phyloP scores from a whole-genome alignment of 2,797 vertebrate species.

The Gila robusta region DNA sequence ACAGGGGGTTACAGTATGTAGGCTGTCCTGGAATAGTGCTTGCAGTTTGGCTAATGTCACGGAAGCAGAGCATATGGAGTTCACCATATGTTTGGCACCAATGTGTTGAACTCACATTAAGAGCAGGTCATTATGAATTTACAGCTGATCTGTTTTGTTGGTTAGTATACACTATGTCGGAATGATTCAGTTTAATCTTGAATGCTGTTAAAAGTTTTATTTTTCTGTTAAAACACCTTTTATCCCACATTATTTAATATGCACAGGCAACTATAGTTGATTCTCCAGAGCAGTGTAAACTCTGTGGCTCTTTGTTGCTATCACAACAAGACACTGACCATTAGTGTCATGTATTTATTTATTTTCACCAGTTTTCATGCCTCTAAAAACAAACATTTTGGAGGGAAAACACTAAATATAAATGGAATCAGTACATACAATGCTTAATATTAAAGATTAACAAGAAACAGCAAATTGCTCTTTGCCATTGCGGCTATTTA shows the following conservation, averaged over 20 bases:
- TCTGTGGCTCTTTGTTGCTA: neutral
- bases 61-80: slow-evolving; percentile 46
- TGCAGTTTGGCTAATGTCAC: slow-evolving; percentile 10
- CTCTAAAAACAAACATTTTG: neutral
- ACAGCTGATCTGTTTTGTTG: slow-evolving; percentile 14
- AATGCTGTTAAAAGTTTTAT: neutral
- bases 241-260: neutral
- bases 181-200: neutral
- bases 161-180: neutral
- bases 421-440: too few relatives aligned
- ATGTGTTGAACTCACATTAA: slow-evolving; percentile 25
- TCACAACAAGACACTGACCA: neutral
- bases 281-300: neutral
- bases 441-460: neutral
- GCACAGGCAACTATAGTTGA: neutral
- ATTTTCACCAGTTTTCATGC: neutral
- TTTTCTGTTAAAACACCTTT: neutral
- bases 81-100: slow-evolving; percentile 56
- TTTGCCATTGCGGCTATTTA: neutral
- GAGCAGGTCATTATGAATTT: slow-evolving; percentile 15
- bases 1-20: neutral
- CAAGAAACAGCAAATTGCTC: neutral
- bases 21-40: slow-evolving; percentile 15
- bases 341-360: neutral
- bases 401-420: too few relatives aligned